Percentiles rank a stretch among this genome's conserved stretches.
phyloP scores from a whole-genome alignment of 92 coral and sea anemone species.

The Palythoa heliodiscus region DNA sequence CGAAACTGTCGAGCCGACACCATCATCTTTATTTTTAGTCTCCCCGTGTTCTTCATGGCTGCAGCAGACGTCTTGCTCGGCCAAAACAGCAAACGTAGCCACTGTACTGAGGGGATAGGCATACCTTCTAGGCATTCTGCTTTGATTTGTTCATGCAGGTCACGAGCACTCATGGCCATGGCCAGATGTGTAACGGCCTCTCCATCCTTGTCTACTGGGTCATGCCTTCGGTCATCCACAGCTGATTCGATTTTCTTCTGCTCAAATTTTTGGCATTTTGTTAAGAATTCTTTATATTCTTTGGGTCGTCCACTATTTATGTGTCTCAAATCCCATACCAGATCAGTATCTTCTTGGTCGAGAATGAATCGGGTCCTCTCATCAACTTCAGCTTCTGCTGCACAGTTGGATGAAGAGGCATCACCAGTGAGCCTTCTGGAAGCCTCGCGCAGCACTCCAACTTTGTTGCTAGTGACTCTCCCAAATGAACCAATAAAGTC shows the following conservation, averaged over 20 bases:
- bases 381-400: constrained; percentile 9
- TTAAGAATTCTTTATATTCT: neutral
- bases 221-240: too few relatives aligned
- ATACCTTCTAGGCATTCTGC: constrained; percentile 42
- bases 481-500: constrained; percentile 47
- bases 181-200: too few relatives aligned
- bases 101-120: constrained; percentile 36
- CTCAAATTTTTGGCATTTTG: neutral
- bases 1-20: constrained; percentile 54
- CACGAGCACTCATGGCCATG: constrained; percentile 11
- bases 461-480: constrained; percentile 31
- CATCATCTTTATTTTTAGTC: constrained; percentile 52
- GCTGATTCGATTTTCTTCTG: constrained; percentile 8
- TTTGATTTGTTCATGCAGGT: constrained; percentile 38
- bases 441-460: constrained; percentile 42
- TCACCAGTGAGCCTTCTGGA: constrained; percentile 36
- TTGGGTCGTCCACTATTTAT: neutral
- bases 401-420: constrained; percentile 14
- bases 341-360: neutral
- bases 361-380: neutral
- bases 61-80: constrained; percentile 45
- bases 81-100: constrained; percentile 24
- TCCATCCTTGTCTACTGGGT: too few relatives aligned
- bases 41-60: constrained; percentile 35
- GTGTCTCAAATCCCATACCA: neutral